Conservation (phyloP, 1,140 invertebrate species). For the Sinella curviseta region DNA sequence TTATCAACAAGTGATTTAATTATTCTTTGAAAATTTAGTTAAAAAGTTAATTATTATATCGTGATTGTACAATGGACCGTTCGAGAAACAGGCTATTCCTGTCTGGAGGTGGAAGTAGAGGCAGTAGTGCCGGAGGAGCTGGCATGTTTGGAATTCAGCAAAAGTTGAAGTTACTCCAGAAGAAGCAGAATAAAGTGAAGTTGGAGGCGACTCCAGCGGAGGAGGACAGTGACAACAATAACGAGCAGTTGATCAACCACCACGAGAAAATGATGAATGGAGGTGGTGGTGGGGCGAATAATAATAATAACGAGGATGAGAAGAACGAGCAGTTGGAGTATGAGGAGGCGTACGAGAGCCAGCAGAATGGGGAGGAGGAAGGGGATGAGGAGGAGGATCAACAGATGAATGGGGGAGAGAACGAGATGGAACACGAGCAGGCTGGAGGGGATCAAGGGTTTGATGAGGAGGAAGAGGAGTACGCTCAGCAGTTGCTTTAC, state of each 20-base stretch:
- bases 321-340: background rate
- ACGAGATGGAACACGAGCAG: slow-evolving; percentile 11
- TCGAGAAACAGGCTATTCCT: background rate
- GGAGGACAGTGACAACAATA: background rate
- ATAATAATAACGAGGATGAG: background rate
- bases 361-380: background rate
- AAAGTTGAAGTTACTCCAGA: background rate
- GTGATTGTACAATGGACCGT: no score
- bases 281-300: no score
- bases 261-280: background rate
- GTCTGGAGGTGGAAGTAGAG: background rate
- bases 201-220: no score
- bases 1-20: no score
- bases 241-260: no score
- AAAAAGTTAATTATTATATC: no score
- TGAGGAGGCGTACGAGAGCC: no score
- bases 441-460: slow-evolving; percentile 13
- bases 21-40: no score
- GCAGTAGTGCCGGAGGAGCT: no score
- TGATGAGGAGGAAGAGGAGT: slow-evolving; percentile 19
- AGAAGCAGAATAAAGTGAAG: background rate
- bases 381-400: background rate
- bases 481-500: background rate
- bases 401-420: background rate
- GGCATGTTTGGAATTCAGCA: background rate